Percentiles rank a stretch among this genome's conserved stretches.
These are phyloP conservation scores for Limnephilus lunatus DNA, from an alignment of 2,888 invertebrate genomes.

Conservation along the genomic window DNA sequence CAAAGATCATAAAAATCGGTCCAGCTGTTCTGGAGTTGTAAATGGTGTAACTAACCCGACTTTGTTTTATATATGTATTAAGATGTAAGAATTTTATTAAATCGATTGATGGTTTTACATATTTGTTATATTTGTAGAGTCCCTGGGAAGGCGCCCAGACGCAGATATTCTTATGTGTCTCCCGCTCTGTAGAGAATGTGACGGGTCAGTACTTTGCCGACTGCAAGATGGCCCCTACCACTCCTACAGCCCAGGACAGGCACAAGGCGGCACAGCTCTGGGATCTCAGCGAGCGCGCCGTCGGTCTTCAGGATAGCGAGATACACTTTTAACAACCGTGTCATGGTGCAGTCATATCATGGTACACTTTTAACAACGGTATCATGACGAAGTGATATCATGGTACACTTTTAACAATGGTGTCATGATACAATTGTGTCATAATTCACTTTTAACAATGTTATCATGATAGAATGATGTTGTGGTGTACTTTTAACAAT, in stretches of 20 bases:
- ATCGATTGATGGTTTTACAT: not conserved
- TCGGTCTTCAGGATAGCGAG: constrained; percentile 68
- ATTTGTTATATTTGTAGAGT: constrained; percentile 69
- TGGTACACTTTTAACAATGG: constrained; percentile 48
- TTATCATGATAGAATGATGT: too few relatives aligned
- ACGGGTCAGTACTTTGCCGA: constrained; percentile 80
- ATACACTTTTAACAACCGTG: constrained; percentile 50
- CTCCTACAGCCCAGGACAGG: constrained; percentile 39
- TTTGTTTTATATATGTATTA: too few relatives aligned
- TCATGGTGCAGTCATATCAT: constrained; percentile 7
- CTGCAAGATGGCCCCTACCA: constrained; percentile 67
- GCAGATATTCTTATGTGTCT: constrained; percentile 78
- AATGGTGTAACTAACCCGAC: too few relatives aligned
- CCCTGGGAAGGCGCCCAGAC: constrained; percentile 80
- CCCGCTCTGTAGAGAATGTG: constrained; percentile 77
- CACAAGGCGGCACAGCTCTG: constrained; percentile 80
- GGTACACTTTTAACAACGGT: constrained; percentile 47
- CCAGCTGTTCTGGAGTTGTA: too few relatives aligned
- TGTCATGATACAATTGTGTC: not conserved
- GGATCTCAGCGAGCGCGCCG: constrained; percentile 80
- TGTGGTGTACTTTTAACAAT: constrained; percentile 51
- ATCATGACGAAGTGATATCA: not conserved
- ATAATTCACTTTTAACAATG: constrained; percentile 54
- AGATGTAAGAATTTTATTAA: too few relatives aligned
- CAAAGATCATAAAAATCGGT: too few relatives aligned